Conservation (phyloP, 2,888 invertebrate genomes). For the Geotrupes spiniger region DNA sequence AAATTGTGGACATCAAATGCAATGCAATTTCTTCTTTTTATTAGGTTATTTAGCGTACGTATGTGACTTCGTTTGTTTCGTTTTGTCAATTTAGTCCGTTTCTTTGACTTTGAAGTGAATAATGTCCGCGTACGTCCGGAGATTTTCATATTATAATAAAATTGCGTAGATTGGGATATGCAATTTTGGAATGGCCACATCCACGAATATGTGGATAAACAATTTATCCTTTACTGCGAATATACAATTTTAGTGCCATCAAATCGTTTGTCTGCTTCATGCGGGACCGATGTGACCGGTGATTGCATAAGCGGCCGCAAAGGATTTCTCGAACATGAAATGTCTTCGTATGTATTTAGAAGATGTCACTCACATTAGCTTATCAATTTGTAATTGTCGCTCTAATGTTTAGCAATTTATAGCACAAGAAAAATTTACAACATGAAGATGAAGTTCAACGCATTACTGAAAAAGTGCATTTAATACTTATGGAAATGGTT, state of each 20-base stretch:
- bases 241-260: conserved; percentile 10
- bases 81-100: conserved; percentile 43
- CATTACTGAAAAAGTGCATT: too few species aligned
- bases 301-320: conserved; percentile 8
- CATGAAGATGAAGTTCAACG: too few species aligned
- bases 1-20: conserved; percentile 43
- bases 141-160: conserved; percentile 40
- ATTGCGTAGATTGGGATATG: conserved; percentile 40
- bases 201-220: conserved; percentile 18
- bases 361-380: too few species aligned
- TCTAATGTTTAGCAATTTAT: too few species aligned
- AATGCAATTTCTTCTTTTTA: conserved; percentile 36
- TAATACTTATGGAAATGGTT: too few species aligned
- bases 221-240: conserved; percentile 6
- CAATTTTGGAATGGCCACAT: conserved; percentile 33
- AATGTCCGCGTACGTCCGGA: conserved; percentile 40
- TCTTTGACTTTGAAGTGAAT: conserved; percentile 41
- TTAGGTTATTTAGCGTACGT: conserved; percentile 30
- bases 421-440: too few species aligned
- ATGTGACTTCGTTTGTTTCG: conserved; percentile 36
- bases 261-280: conserved; percentile 7
- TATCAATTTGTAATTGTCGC: too few species aligned
- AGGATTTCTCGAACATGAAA: background rate
- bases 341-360: background rate
- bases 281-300: conserved; percentile 8